Evolutionary conservation across 2,888 invertebrate genomes (phyloP).

Genomic region (Carpatolechia fugitivella): DNA sequence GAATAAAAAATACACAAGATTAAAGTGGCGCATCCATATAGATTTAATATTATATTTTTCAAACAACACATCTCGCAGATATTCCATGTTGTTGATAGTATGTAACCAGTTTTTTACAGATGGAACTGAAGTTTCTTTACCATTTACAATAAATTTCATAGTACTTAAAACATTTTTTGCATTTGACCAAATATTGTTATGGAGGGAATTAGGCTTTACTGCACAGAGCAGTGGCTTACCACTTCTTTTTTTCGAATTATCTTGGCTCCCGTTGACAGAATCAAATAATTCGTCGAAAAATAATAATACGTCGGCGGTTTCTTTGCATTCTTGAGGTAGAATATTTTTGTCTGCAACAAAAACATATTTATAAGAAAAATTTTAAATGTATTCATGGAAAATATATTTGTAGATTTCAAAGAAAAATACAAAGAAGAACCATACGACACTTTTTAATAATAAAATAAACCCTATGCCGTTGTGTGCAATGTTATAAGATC

Average conservation of each 20-base stretch:
- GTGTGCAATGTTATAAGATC: too few relatives aligned
- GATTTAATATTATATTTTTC: conserved; percentile 10
- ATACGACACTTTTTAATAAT: too few relatives aligned
- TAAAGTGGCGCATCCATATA: conserved; percentile 15
- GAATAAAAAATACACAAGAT: too few relatives aligned
- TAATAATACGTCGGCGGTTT: conserved; percentile 21
- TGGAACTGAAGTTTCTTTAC: conserved; percentile 14
- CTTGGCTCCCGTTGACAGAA: conserved; percentile 22
- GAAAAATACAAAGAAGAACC: too few relatives aligned
- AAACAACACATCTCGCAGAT: background rate
- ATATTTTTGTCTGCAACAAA: too few relatives aligned
- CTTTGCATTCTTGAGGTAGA: too few relatives aligned
- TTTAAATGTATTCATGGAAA: too few relatives aligned
- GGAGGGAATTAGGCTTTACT: conserved; percentile 18
- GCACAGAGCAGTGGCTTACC: conserved; percentile 18
- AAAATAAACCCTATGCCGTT: too few relatives aligned
- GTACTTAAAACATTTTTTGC: conserved; percentile 9
- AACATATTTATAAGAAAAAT: too few relatives aligned
- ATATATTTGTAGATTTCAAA: too few relatives aligned
- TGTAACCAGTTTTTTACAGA: conserved; percentile 25
- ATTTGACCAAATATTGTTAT: conserved; percentile 15
- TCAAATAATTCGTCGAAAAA: conserved; percentile 23
- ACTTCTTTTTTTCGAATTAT: conserved; percentile 13
- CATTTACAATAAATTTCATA: conserved; percentile 23
- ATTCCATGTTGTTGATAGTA: conserved; percentile 14